Percentiles rank a stretch among this genome's conserved stretches.
These are phyloP conservation scores for Scaptomyza hsui DNA, from an alignment of 1,140 invertebrate genomes.

Conservation along the genomic window DNA sequence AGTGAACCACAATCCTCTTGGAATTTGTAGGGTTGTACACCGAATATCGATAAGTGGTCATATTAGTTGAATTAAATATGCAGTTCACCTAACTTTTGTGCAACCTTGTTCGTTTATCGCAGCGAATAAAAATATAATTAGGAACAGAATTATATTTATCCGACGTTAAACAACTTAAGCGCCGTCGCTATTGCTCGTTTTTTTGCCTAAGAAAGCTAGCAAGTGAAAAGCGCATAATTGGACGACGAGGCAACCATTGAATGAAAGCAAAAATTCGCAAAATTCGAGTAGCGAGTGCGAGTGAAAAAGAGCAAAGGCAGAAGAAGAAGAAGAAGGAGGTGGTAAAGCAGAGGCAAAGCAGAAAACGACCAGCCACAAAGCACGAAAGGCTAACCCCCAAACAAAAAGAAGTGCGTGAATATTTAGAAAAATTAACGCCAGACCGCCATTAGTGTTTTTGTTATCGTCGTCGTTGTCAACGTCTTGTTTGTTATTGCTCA, in stretches of 20 bases:
- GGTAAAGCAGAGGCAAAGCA: conserved; percentile 43
- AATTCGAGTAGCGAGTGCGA: conserved; percentile 47
- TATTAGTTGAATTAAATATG: conserved; percentile 45
- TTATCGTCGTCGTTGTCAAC: conserved; percentile 38
- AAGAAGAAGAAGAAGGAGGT: conserved; percentile 40
- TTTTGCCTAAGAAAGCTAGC: conserved; percentile 25
- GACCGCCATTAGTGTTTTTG: conserved; percentile 53
- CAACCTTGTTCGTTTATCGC: conserved; percentile 52
- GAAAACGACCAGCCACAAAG: conserved; percentile 56
- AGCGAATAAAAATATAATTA: conserved; percentile 55
- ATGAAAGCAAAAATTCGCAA: conserved; percentile 54
- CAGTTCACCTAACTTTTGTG: conserved; percentile 52
- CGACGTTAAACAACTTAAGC: conserved; percentile 37
- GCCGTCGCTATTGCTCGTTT: conserved; percentile 39
- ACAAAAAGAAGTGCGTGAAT: conserved; percentile 59
- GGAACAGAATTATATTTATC: conserved; percentile 44
- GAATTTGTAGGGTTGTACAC: conserved; percentile 16
- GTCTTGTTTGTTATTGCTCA: conserved; percentile 43
- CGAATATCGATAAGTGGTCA: conserved; percentile 23
- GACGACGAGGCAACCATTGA: conserved; percentile 38
- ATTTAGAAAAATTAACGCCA: conserved; percentile 62
- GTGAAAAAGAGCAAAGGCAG: conserved; percentile 51
- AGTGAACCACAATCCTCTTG: not conserved
- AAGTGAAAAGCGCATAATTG: conserved; percentile 27
- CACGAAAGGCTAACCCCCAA: conserved; percentile 57